These are phyloP conservation scores for Toxotes chatareus DNA, from an alignment of 2,113 vertebrate species.

Conservation along the genomic window DNA sequence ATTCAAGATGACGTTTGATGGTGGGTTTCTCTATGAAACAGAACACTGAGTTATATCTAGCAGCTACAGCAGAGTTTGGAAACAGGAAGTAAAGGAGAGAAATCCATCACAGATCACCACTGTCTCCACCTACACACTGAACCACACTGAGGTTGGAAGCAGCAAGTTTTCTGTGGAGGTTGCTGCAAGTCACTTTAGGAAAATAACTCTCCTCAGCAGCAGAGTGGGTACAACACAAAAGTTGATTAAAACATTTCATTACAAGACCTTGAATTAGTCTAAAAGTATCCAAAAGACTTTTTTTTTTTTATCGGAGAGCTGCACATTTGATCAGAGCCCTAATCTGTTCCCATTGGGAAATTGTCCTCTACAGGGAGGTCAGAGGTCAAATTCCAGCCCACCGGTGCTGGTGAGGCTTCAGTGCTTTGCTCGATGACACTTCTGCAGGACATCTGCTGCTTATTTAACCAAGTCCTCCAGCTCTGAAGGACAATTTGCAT, in stretches of 20 bases:
- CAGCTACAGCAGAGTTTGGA: not conserved
- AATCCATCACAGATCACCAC: not conserved
- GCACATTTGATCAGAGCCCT: no score
- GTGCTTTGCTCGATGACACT: slow-evolving; percentile 28
- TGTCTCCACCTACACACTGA: not conserved
- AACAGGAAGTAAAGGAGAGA: not conserved
- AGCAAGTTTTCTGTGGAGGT: not conserved
- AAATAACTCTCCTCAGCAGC: not conserved
- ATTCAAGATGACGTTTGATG: not conserved
- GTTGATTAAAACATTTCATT: not conserved
- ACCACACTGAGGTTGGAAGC: not conserved
- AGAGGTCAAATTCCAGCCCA: not conserved
- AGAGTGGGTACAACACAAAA: not conserved
- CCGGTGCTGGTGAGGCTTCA: not conserved
- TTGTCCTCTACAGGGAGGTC: not conserved
- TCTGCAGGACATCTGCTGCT: slow-evolving; percentile 9
- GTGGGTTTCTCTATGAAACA: not conserved
- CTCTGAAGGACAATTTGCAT: slow-evolving; percentile 49
- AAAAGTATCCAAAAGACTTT: no score
- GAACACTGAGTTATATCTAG: not conserved
- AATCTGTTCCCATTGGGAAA: not conserved
- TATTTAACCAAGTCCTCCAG: slow-evolving; percentile 22
- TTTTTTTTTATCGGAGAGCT: no score
- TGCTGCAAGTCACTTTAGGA: not conserved
- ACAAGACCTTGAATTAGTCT: not conserved